A percentile compares a stretch with the other conserved stretches of the same genome.
Conservation (phyloP, 1,140 invertebrate genomes). For the Contarinia nasturtii region DNA sequence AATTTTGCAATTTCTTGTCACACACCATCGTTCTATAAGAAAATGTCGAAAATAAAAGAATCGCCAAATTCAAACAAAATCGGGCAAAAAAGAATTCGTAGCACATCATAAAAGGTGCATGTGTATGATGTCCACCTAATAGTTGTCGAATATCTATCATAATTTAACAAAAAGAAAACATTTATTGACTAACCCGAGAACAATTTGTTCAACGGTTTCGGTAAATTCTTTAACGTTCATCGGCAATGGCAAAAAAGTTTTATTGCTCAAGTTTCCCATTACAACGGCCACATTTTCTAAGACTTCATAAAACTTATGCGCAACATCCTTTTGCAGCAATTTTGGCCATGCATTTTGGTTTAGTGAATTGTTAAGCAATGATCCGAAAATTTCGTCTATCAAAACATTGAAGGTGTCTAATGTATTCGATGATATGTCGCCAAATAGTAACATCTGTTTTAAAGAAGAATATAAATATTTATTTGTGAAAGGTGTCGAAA, state of each 20-base stretch:
- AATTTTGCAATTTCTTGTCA: background rate
- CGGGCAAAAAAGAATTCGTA: background rate
- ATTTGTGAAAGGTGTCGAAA: background rate
- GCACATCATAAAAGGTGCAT: background rate
- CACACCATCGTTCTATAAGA: background rate
- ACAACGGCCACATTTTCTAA: conserved; percentile 49
- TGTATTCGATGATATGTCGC: background rate
- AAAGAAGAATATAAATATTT: background rate
- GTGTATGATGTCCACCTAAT: background rate
- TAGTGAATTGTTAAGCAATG: conserved; percentile 36
- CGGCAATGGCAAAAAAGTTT: conserved; percentile 45
- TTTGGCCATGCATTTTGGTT: conserved; percentile 49
- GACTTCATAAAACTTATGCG: conserved; percentile 45
- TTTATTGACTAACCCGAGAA: conserved; percentile 24
- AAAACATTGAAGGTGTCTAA: background rate
- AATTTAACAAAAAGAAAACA: background rate
- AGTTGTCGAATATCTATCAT: background rate
- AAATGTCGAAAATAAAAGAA: background rate
- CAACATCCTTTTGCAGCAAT: conserved; percentile 47
- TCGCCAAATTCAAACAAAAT: background rate
- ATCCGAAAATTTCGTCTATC: conserved; percentile 52
- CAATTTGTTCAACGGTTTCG: conserved; percentile 28
- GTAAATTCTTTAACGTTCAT: conserved; percentile 44
- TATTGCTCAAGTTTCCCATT: conserved; percentile 25
- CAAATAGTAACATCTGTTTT: background rate